These are phyloP conservation scores for Hipparchia semele DNA, from an alignment of 2,888 invertebrate species.

Conservation along the genomic window DNA sequence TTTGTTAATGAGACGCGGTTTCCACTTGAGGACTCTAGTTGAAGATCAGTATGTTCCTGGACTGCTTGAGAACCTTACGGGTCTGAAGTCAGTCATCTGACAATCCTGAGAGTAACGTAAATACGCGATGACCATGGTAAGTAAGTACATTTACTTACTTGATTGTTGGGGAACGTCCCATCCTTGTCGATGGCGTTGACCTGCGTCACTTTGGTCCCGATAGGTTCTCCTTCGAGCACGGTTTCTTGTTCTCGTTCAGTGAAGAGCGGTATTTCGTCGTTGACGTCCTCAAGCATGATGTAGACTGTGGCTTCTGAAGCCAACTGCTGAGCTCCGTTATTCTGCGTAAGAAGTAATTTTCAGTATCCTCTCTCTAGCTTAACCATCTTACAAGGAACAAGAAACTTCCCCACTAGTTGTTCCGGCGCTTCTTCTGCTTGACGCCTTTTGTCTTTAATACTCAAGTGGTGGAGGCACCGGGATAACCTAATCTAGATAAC, in stretches of 20 bases:
- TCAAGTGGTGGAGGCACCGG: too few species aligned
- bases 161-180: slow-evolving; percentile 97
- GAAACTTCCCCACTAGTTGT: not conserved
- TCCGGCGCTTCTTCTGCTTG: too few species aligned
- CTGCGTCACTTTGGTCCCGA: slow-evolving; percentile 97
- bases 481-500: too few species aligned
- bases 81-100: too few species aligned
- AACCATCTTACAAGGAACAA: not conserved
- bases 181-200: slow-evolving; percentile 98
- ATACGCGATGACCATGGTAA: too few species aligned
- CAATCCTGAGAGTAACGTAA: too few species aligned
- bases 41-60: too few species aligned
- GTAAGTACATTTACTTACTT: slow-evolving; percentile 80
- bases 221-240: slow-evolving; percentile 96
- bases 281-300: slow-evolving; percentile 97
- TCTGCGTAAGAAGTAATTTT: slow-evolving; percentile 77
- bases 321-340: slow-evolving; percentile 97
- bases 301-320: slow-evolving; percentile 97
- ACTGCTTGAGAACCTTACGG: too few species aligned
- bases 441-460: too few species aligned
- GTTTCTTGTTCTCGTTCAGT: slow-evolving; percentile 98
- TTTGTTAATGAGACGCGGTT: too few species aligned
- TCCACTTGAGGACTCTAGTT: too few species aligned
- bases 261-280: slow-evolving; percentile 98
- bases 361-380: slow-evolving; percentile 1